Evolutionary conservation across 1,140 invertebrate species (phyloP).

Genomic region (Formica exsecta): DNA sequence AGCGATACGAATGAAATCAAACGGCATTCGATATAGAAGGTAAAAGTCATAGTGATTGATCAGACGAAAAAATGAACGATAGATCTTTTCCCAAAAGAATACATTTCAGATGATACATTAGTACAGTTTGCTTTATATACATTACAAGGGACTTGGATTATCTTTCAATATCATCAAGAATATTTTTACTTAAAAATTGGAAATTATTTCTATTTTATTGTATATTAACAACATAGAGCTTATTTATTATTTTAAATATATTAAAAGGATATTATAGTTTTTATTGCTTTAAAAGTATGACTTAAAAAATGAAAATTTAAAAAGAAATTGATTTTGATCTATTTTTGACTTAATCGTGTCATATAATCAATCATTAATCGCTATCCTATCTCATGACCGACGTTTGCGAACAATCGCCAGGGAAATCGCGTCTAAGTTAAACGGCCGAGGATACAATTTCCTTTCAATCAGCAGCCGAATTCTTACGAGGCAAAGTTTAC

Average conservation of each 20-base stretch:
- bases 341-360: not conserved
- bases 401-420: conserved; percentile 67
- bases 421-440: conserved; percentile 39
- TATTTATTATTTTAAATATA: not conserved
- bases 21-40: conserved; percentile 1
- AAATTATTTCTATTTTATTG: not conserved
- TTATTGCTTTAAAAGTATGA: not conserved
- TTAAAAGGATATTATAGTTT: not conserved
- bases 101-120: conserved; percentile 44
- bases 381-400: not conserved
- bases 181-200: not conserved
- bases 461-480: conserved; percentile 78
- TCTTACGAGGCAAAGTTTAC: conserved; percentile 76
- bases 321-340: not conserved
- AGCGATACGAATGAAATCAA: conserved; percentile 37
- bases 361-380: conserved; percentile 28
- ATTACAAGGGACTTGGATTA: not conserved
- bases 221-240: not conserved
- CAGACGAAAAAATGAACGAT: conserved; percentile 23
- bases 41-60: conserved; percentile 41
- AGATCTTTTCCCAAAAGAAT: conserved; percentile 18
- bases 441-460: conserved; percentile 72
- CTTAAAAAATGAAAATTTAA: not conserved
- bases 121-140: not conserved
- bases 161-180: not conserved